Base-by-base conservation (phyloP, 2,888 invertebrate species). In the Lacanobia wlatinum region DNA sequence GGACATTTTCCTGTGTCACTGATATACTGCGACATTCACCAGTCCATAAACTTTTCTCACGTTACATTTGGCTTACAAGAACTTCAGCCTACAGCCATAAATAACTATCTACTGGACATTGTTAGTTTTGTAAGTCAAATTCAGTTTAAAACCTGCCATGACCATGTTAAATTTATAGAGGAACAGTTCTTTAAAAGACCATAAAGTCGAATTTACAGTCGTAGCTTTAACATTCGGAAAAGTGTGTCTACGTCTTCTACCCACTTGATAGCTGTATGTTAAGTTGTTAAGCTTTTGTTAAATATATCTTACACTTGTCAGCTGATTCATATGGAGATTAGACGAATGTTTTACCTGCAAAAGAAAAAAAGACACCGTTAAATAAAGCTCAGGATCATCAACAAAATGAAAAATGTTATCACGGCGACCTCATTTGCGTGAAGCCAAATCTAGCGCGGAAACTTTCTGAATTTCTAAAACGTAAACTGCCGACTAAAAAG, bases 1-100 rank as follows among this genome's bases (percentile, higher is more conserved):
- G 77, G 34, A 62, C 14, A 64, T 83, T 81, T 83, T 59, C 58
- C 28, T 60, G 52, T 38, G 76, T 16, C 16, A 73, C 65, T 70
- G 71, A 73, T 74, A 79, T 80, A 75, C 72, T 73, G 76, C 78
- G 58, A 78, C 75, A 75, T 52, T 62, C 6, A 50, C 34, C 48
- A 55, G 65, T 50, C 71, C 64, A 62, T 65, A 73, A 74, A 61
- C 62, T 34, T 76, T 84, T 88, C 86, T 83, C 88, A 83, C 82
- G 80, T 85, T 80, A 80, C 79, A 76, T 67, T 43, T 65, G 38
- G 60, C 70, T 70, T 62, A 81, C 72, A 77, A 78, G 68, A 72
- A 65, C 65, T 72, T 73, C 43, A 56, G 43, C 46, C 79, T 71
- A 58, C 59, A 23, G 43, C 69, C 46, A 76, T 84, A 77, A 77